Evolutionary conservation across 2,888 invertebrate genomes (phyloP).

Genomic region (Megalurothrips usitatus): DNA sequence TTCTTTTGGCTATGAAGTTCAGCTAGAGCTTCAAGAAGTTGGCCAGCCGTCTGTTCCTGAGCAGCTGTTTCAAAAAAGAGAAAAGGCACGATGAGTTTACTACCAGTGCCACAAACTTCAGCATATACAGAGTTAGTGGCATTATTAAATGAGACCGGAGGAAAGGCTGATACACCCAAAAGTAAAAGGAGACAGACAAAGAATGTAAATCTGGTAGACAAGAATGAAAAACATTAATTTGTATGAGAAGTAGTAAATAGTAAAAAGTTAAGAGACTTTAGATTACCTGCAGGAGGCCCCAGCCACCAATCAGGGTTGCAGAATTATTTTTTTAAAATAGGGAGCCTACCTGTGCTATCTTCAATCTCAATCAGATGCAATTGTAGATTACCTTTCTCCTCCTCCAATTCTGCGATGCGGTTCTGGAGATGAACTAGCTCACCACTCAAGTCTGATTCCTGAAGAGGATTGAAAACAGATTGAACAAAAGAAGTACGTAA

Average conservation of each 20-base stretch:
- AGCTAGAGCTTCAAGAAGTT: background rate
- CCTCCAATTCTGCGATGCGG: conserved; percentile 77
- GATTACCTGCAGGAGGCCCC: too few species aligned
- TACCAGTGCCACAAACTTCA: too few species aligned
- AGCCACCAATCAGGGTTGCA: too few species aligned
- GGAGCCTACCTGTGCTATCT: conserved; percentile 57
- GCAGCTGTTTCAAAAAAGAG: background rate
- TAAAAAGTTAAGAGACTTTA: too few species aligned
- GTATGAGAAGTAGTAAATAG: too few species aligned
- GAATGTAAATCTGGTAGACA: too few species aligned
- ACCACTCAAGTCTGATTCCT: conserved; percentile 63
- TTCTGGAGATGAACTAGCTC: conserved; percentile 64
- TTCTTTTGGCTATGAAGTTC: conserved; percentile 38
- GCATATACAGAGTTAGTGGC: too few species aligned
- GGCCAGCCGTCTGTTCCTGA: background rate
- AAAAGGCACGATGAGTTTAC: background rate
- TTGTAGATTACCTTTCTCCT: conserved; percentile 88
- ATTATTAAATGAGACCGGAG: too few species aligned
- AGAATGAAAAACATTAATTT: too few species aligned
- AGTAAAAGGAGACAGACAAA: too few species aligned
- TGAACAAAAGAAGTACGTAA: conserved; percentile 28
- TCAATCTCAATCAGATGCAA: conserved; percentile 77
- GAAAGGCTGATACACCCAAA: too few species aligned
- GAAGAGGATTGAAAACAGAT: conserved; percentile 45
- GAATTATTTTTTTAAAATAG: background rate